Evolutionary conservation across 23 tunicate species (phyloP), one percentile per base, ranked within the genome.

Genomic region (Ciona savignyi): DNA sequence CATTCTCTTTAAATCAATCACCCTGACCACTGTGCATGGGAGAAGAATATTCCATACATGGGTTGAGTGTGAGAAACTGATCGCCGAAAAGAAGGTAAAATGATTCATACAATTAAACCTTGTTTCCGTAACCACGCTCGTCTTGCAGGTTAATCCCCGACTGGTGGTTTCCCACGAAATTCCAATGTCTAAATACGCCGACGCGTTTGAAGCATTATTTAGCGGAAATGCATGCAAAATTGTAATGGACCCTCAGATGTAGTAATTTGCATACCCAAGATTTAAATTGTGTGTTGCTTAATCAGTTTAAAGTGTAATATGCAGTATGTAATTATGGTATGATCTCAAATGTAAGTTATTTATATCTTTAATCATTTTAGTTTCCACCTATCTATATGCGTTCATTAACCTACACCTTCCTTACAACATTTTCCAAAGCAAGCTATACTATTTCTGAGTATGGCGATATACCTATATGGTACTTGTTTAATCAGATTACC

Each of bases 11-110:
- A 94, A 94, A 72, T 82, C 95, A 23, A 76, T 94, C 2, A 87
- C 85, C 21, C 28, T 94, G 0, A 78, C 66, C 72, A 94, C 85
- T 1, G 95, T 94, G 32, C 99, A 94, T 65, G 99, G 95, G 1
- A 78, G 99, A 76, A 83, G 95, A 71, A 94, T 94, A 23, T 94
- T 94, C 35, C 95, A 87, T 35, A 94, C 95, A 19, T 94, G 99
- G 99, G 76, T 86, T 27, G 95, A 94, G 70, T 94, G 99, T 65
- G 99, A 94, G 42, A 72, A 74, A 28, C 70, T 94, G 35, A 87
- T 94, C 32, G 86, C 82, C 30, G 83, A 79, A 42, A 70, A 69
- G 66, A 93, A 81, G 67, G 98, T 80, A 11, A 26, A 30, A 20
- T 29, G 25, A 23, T 2, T 4, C 23, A 11, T 0, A 0, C 22